Evolutionary conservation across 2,888 invertebrate genomes (phyloP).

Genomic region (Rapana venosa): DNA sequence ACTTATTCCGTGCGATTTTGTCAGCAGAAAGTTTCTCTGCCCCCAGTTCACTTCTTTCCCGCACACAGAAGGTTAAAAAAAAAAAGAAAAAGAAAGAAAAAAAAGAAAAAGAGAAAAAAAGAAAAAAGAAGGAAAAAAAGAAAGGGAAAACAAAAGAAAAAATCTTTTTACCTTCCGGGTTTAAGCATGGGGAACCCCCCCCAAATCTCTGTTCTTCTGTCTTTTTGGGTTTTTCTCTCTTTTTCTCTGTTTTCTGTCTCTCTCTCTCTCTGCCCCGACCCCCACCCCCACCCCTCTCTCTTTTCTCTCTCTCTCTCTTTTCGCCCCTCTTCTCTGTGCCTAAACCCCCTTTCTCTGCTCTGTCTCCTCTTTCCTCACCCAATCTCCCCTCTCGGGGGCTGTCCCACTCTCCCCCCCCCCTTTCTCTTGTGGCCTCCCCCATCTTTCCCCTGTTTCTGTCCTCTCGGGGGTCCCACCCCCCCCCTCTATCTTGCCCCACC

Average conservation of each 20-base stretch:
- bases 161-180: no score
- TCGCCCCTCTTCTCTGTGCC: no score
- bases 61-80: background rate
- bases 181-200: no score
- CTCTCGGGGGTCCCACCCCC: background rate
- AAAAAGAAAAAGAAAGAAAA: background rate
- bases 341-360: no score
- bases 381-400: background rate
- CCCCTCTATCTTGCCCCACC: background rate
- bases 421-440: background rate
- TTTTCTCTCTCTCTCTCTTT: no score
- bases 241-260: no score
- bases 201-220: no score
- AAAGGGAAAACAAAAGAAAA: background rate
- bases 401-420: background rate
- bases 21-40: no score
- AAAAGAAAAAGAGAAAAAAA: background rate
- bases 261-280: background rate
- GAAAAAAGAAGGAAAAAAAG: background rate
- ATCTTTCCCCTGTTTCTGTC: background rate
- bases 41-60: no score
- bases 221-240: no score
- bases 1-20: no score
- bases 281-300: background rate
- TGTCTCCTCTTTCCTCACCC: no score